A percentile compares a stretch with the other conserved stretches of the same genome.
phyloP scores from a whole-genome alignment of 2,797 vertebrate species.

The Picus viridis region DNA sequence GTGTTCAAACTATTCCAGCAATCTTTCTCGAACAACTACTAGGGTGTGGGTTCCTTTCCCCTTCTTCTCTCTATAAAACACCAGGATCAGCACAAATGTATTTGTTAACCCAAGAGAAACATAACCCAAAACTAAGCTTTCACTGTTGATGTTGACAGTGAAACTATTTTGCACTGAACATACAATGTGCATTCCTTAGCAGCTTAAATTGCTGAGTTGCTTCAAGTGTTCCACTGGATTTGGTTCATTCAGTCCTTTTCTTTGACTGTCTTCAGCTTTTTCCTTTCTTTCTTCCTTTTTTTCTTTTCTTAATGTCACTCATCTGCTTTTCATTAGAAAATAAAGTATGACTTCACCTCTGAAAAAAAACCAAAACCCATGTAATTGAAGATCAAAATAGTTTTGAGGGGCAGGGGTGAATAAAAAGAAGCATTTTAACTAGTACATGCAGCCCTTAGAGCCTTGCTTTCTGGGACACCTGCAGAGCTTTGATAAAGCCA shows the following conservation, averaged over 20 bases:
- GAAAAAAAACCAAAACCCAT: background rate
- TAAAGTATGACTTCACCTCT: constrained; percentile 43
- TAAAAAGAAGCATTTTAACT: constrained; percentile 11
- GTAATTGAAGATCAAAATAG: constrained; percentile 11
- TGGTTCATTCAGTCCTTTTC: background rate
- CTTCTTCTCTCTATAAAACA: background rate
- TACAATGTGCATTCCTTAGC: constrained; percentile 32
- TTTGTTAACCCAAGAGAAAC: background rate
- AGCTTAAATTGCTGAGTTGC: constrained; percentile 13
- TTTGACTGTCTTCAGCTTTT: constrained; percentile 13
- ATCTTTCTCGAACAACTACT: background rate
- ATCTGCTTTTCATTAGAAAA: constrained; percentile 64
- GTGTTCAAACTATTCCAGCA: background rate
- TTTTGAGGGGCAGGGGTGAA: background rate
- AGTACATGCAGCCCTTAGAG: background rate
- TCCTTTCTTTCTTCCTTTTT: background rate
- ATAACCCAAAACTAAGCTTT: background rate
- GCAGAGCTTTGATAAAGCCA: constrained; percentile 1
- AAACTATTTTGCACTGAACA: constrained; percentile 45
- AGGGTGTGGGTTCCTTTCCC: fast-evolving
- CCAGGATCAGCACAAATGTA: background rate
- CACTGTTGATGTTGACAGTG: constrained; percentile 18
- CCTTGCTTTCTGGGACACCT: constrained; percentile 35
- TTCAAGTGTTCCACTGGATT: background rate
- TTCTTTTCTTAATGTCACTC: constrained; percentile 12